Evolutionary conservation across 2,797 vertebrate species (phyloP).

Genomic region (Xenentodon cancila): DNA sequence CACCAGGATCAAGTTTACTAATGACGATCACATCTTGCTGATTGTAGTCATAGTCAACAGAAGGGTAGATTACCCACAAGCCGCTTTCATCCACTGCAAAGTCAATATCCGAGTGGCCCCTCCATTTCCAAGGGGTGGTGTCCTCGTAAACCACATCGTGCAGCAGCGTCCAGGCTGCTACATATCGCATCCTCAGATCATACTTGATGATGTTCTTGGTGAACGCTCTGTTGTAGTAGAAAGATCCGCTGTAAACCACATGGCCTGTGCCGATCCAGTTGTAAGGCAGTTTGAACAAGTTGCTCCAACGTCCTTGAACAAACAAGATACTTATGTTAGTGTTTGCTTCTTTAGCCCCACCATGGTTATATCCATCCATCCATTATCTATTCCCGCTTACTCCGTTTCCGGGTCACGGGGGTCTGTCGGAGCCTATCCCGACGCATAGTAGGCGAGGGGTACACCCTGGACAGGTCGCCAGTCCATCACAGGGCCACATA

Average conservation of each 20-base stretch:
- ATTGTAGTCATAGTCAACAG: conserved; percentile 87
- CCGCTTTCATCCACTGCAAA: conserved; percentile 97
- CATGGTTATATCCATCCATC: too few species aligned
- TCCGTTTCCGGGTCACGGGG: too few species aligned
- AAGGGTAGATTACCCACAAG: conserved; percentile 97
- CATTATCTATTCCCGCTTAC: too few species aligned
- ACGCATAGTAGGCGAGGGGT: too few species aligned
- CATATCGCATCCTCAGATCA: conserved; percentile 91
- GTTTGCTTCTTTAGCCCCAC: not conserved
- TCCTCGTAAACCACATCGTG: conserved; percentile 94
- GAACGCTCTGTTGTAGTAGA: conserved; percentile 98
- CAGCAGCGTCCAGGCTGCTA: conserved; percentile 92
- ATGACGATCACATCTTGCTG: conserved; percentile 93
- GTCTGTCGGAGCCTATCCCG: too few species aligned
- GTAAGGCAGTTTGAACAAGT: conserved; percentile 97
- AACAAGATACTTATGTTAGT: conserved; percentile 16
- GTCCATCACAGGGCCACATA: too few species aligned
- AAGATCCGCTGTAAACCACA: conserved; percentile 94
- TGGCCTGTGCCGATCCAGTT: conserved; percentile 99
- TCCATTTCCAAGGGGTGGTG: conserved; percentile 97
- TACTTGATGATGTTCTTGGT: conserved; percentile 99
- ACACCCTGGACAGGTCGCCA: too few species aligned
- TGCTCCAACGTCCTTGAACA: conserved; percentile 93
- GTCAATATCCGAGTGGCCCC: conserved; percentile 96
- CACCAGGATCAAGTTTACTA: conserved; percentile 91